Evolutionary conservation across 2,888 invertebrate species (phyloP).

Genomic region (Formica aserva): DNA sequence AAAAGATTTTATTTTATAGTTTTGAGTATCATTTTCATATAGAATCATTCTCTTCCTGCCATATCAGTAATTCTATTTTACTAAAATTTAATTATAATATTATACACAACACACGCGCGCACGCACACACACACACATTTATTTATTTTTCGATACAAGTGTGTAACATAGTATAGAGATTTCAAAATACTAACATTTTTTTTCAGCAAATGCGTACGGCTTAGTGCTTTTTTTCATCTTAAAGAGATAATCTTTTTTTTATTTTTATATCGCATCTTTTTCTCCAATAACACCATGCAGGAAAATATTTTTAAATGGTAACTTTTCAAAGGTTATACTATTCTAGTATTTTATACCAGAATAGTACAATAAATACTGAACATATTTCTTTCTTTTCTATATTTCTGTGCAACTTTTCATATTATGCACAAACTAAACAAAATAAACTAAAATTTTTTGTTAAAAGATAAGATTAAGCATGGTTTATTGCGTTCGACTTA

Average conservation of each 20-base stretch:
- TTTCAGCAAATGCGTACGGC: neutral
- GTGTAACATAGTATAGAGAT: neutral
- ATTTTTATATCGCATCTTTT: slow-evolving; percentile 21
- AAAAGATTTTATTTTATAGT: too few species aligned
- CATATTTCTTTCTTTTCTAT: neutral
- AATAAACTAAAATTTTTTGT: neutral
- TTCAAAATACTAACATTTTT: slow-evolving; percentile 2
- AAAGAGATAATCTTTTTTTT: slow-evolving; percentile 3
- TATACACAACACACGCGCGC: too few species aligned
- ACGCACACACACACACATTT: too few species aligned
- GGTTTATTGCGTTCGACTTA: slow-evolving; percentile 75
- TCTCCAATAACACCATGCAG: neutral
- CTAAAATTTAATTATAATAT: too few species aligned
- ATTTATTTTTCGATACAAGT: too few species aligned
- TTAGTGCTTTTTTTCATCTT: slow-evolving; percentile 5
- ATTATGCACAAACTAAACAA: neutral
- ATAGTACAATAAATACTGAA: neutral
- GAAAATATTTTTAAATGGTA: slow-evolving; percentile 14
- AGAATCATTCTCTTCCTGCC: too few species aligned
- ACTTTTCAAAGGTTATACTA: neutral
- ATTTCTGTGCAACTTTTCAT: neutral
- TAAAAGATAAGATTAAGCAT: neutral
- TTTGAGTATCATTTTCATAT: too few species aligned
- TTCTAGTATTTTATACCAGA: neutral
- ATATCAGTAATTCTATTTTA: too few species aligned